Evolutionary conservation across 2,113 vertebrate species (phyloP), one percentile per base, ranked within the genome.

Genomic region (Holacanthus passer): DNA sequence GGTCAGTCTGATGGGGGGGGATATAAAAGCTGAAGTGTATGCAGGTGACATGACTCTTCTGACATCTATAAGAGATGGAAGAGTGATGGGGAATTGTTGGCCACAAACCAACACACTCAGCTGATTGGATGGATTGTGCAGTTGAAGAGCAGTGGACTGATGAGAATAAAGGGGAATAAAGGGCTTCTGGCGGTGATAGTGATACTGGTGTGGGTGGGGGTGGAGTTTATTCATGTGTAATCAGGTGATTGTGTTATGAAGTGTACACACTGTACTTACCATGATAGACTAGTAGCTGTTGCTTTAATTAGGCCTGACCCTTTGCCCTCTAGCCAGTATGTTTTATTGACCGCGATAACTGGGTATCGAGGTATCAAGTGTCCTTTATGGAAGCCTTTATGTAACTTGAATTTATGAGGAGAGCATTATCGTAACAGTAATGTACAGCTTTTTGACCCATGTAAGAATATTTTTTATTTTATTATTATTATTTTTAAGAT

Each of bases 331-430:
- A 45, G 58, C 62, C 31, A 52, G 41, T 79, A 66, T 83, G 84
- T 82, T 89, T 88, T 92, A 93, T 90, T 87, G 84, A 90, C 82
- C 63, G 77, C 63, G 73, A 87, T 92, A 90, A 88, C 64, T 77
- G 39, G 60, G 63, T n/a, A n/a, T 24, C 0, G n/a, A 73, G 58
- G 39, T 87, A 84, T 93, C 86, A 81, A 52, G 50, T 87, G 24
- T 87, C 73, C 68, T 82, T 65, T 87, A n/a, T 88, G 81, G 11
- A 74, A 47, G 32, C 55, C 72, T 45, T 62, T 62, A 37, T 76
- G 60, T 59, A 52, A 65, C 45, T 53, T 73, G 13, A 56, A 6
- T 43, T 67, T 16, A 45, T 45, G 3, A 45, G n/a, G 58, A 9
- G 53, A 35, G 22, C 24, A 53, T 81, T 73, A 47, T 74, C 82